Evolutionary conservation across 2,888 invertebrate species (phyloP).

Genomic region (Polydrusus tereticollis): DNA sequence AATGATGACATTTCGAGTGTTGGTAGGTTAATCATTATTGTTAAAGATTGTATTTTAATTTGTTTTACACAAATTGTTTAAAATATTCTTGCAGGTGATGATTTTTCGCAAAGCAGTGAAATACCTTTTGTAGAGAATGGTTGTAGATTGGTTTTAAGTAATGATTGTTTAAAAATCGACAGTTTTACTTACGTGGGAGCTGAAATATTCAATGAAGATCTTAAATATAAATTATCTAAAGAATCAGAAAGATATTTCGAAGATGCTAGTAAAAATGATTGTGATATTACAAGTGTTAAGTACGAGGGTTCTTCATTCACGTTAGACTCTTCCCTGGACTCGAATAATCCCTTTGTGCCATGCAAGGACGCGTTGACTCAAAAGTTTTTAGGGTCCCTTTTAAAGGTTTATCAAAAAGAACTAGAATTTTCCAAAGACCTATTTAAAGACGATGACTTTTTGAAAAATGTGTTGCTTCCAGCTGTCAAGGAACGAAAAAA

Average conservation of each 20-base stretch:
- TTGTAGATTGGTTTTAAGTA: constrained; percentile 33
- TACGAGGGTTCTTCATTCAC: background rate
- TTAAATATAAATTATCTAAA: background rate
- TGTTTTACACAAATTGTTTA: background rate
- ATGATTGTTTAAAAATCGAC: constrained; percentile 25
- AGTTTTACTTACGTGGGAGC: constrained; percentile 17
- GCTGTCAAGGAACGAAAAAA: constrained; percentile 17
- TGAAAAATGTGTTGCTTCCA: constrained; percentile 43
- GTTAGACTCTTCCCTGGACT: background rate
- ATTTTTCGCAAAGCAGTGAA: background rate
- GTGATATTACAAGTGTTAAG: background rate
- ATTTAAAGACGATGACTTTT: constrained; percentile 48
- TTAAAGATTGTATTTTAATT: background rate
- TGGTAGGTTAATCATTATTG: background rate
- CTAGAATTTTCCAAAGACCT: constrained; percentile 44
- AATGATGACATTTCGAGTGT: background rate
- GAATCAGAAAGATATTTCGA: background rate
- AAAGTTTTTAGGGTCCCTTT: constrained; percentile 24
- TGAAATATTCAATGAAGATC: constrained; percentile 5
- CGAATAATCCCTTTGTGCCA: constrained; percentile 11
- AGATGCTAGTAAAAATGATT: background rate
- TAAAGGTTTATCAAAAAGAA: constrained; percentile 52
- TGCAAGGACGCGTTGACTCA: background rate
- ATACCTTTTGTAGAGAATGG: background rate
- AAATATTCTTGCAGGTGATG: background rate